These are phyloP conservation scores for Alectoris magna DNA, from an alignment of 2,797 vertebrate genomes.

Conservation along the genomic window DNA sequence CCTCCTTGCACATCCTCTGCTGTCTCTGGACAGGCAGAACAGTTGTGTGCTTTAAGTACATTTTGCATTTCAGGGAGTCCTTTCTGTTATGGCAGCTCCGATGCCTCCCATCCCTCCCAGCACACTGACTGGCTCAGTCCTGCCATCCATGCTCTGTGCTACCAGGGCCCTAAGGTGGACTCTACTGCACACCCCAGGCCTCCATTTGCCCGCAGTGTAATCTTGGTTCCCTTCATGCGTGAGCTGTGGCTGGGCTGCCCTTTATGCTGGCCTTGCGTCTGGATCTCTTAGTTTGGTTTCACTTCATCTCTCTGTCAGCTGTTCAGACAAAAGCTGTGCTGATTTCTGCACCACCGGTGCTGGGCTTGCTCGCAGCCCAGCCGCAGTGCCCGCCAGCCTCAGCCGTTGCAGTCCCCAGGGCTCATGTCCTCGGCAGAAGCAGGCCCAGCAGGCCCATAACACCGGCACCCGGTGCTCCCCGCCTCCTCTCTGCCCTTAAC, in stretches of 20 bases:
- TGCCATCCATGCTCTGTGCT: accelerated
- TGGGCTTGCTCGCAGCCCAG: neutral
- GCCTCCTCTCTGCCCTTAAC: too few species aligned
- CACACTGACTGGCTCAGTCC: accelerated
- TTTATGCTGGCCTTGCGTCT: neutral
- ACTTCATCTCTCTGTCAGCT: too few species aligned
- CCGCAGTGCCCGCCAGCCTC: neutral
- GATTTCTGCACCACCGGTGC: neutral
- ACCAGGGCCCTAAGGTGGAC: neutral
- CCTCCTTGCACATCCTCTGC: neutral
- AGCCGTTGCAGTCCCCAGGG: neutral
- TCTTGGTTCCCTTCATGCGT: neutral
- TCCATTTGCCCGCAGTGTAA: neutral
- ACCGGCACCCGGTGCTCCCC: neutral
- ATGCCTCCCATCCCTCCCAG: neutral
- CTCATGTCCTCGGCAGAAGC: neutral
- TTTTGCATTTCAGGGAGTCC: neutral
- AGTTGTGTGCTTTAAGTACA: neutral
- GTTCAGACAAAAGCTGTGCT: neutral
- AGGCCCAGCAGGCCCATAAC: neutral
- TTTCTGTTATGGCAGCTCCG: neutral
- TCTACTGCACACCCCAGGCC: neutral
- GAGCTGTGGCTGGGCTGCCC: neutral
- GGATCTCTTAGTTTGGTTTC: neutral
- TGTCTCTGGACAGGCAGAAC: neutral